Conservation (phyloP, 2,797 vertebrate genomes). For the Scomberomorus guttatus region DNA sequence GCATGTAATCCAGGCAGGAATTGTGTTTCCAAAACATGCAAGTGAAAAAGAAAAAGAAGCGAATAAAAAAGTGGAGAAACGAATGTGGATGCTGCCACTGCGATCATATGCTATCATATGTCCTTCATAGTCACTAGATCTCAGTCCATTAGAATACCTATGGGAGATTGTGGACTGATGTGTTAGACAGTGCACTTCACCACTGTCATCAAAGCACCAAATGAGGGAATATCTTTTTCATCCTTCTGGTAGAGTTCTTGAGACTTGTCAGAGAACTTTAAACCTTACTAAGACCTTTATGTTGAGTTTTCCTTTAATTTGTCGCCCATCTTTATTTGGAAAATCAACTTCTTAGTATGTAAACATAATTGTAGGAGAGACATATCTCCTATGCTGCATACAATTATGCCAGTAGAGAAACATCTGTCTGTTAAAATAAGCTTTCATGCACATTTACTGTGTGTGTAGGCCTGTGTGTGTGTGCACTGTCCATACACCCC, state of each 20-base stretch:
- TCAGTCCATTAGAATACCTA: too few species aligned
- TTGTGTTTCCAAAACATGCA: not conserved
- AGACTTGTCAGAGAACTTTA: not conserved
- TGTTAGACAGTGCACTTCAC: not conserved
- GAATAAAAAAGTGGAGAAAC: not conserved
- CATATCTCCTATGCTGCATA: not conserved
- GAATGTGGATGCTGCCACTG: not conserved
- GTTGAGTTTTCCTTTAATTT: not conserved
- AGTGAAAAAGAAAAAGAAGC: not conserved
- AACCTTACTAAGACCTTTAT: not conserved
- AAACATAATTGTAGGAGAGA: not conserved
- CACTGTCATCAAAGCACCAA: not conserved
- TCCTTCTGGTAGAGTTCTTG: not conserved
- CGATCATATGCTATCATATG: too few species aligned
- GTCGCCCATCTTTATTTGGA: not conserved
- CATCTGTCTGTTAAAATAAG: constrained; percentile 22
- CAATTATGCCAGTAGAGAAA: constrained; percentile 9
- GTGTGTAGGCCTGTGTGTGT: not conserved
- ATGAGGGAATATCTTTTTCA: not conserved
- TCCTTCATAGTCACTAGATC: not conserved
- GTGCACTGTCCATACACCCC: not conserved
- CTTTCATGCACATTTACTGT: constrained; percentile 1
- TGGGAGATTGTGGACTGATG: not conserved
- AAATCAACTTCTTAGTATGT: not conserved
- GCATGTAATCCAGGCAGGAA: too few species aligned